Evolutionary conservation across 2,797 vertebrate species (phyloP), one percentile per base, ranked within the genome.

Genomic region (Takifugu rubripes): DNA sequence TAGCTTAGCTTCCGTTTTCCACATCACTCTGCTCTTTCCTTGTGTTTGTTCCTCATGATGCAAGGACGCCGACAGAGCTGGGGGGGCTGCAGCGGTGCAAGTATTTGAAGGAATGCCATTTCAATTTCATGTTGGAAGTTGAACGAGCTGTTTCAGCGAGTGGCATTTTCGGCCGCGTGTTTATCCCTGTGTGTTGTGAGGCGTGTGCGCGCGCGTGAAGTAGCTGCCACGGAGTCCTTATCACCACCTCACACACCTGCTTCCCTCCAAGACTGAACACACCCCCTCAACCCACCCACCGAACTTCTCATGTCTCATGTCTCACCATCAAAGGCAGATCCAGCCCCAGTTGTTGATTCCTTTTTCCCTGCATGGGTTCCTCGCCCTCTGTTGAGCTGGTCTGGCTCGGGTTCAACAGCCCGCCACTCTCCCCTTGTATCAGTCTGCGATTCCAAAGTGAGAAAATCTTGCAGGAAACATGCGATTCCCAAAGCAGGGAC

Each of bases 241-340:
- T 85, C 86, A 76, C 88, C 84, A 89, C 90, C 89, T 91, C 90
- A 82, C 89, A 91, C 84, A 89, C 87, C 88, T 89, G 85, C 86
- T 78, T 88, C 90, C 90, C 79, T 84, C 69, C 42, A 86, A 90
- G 89, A 83, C 81, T 77, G 73, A 77, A 76, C 77, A 70, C 44
- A 17, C 44, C 44, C 67, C 77, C 80, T 21, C 51, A 25, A 49
- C 25, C 6, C 43, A 17, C 43, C 5, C 43, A 44, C 43, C 36
- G 12, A 40, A 40, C 36, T 40, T 40, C 36, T 40, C 17, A 6
- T 70, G 73, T 84, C 88, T 93, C 88, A 91, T 92, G 92, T 81
- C 77, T 78, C 81, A 82, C 85, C 87, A 83, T 90, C 87, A 90
- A 89, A 89, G 84, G 74, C 82, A 81, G 68, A 84, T 82, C 66